Percentiles rank a stretch among this genome's conserved stretches.
Conservation (phyloP, 2,797 vertebrate genomes). For the Acanthiza pusilla region DNA sequence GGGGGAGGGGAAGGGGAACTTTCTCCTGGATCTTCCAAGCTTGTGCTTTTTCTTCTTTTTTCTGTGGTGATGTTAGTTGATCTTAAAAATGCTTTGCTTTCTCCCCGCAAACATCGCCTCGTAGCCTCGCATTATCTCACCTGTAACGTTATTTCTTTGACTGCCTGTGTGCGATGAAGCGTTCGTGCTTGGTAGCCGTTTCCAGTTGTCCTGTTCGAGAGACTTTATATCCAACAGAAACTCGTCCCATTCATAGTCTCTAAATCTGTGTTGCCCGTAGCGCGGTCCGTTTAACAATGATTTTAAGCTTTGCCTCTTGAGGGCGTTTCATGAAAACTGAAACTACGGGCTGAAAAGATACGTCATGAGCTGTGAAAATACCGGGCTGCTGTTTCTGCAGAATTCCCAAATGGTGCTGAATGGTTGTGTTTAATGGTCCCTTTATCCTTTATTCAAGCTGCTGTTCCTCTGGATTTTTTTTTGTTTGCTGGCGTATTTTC, state of each 20-base stretch:
- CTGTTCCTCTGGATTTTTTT: neutral
- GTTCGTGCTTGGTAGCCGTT: fast-evolving
- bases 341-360: neutral
- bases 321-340: conserved; percentile 40
- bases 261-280: neutral
- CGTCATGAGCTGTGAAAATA: conserved; percentile 17
- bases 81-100: fast-evolving
- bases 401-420: conserved; percentile 28
- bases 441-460: neutral
- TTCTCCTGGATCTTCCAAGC: neutral
- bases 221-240: neutral
- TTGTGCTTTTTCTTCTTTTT: no score
- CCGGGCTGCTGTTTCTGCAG: conserved; percentile 22
- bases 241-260: neutral
- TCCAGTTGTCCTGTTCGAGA: fast-evolving
- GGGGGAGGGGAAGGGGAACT: neutral
- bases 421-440: neutral
- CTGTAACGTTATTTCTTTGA: fast-evolving
- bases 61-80: fast-evolving
- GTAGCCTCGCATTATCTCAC: fast-evolving
- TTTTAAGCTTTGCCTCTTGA: conserved; percentile 32
- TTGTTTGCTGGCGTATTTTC: neutral
- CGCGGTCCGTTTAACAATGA: neutral
- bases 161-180: fast-evolving
- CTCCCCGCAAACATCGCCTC: neutral